These are phyloP conservation scores for Epinotia bilunana DNA, from an alignment of 2,888 invertebrate genomes.

Conservation along the genomic window DNA sequence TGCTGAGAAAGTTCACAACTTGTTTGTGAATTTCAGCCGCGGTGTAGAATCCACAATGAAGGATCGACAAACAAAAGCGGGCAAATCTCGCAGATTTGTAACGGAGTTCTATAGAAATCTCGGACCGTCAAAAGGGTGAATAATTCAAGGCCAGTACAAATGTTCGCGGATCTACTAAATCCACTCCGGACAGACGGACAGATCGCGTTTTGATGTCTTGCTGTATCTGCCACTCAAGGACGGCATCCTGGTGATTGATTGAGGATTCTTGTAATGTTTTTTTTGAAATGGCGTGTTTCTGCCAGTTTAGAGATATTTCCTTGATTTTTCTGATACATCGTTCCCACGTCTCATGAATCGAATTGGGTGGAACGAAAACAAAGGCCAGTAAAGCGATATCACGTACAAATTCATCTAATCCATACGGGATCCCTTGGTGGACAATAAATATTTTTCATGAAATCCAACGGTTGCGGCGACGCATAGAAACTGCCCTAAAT, in stretches of 20 bases:
- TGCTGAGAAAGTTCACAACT: not conserved
- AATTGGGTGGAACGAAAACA: constrained; percentile 24
- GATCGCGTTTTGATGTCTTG: constrained; percentile 62
- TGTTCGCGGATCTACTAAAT: constrained; percentile 66
- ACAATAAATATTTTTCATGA: constrained; percentile 83
- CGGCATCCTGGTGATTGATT: constrained; percentile 59
- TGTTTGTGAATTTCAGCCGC: constrained; percentile 28
- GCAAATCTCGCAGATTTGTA: constrained; percentile 61
- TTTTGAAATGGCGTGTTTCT: constrained; percentile 18
- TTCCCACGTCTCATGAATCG: constrained; percentile 12
- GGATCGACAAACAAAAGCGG: constrained; percentile 41
- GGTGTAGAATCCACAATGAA: constrained; percentile 34
- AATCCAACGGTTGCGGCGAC: constrained; percentile 71
- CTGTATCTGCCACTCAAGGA: constrained; percentile 55
- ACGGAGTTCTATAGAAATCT: constrained; percentile 56
- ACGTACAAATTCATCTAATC: constrained; percentile 82
- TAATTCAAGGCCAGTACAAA: constrained; percentile 68
- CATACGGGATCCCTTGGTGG: constrained; percentile 64
- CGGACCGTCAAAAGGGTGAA: constrained; percentile 72
- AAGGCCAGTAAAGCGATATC: constrained; percentile 54
- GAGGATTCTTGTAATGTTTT: constrained; percentile 42
- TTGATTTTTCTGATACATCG: constrained; percentile 7
- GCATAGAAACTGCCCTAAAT: constrained; percentile 82
- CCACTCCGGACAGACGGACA: constrained; percentile 66
- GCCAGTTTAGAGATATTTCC: not conserved